A percentile compares a stretch with the other conserved stretches of the same genome.
Conservation (phyloP, 2,888 invertebrate genomes). For the Amphiduros pacificus region DNA sequence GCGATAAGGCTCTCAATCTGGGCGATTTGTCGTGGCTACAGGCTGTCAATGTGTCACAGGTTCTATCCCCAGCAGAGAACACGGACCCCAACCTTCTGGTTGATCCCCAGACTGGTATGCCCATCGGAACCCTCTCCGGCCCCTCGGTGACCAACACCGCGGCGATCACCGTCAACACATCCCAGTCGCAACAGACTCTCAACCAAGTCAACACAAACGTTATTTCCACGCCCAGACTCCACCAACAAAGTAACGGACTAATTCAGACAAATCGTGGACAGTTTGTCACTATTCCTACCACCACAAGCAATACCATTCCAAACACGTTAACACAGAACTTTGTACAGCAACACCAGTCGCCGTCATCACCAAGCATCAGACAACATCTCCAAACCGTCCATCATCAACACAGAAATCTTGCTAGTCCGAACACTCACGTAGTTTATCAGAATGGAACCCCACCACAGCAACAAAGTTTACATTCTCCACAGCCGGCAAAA, state of each 20-base stretch:
- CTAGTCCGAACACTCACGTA: too few species aligned
- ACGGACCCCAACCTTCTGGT: conserved; percentile 65
- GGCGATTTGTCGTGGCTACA: conserved; percentile 65
- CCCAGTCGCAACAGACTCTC: neutral
- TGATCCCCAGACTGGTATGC: conserved; percentile 89
- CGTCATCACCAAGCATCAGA: neutral
- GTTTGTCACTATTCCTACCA: conserved; percentile 1
- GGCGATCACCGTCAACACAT: neutral
- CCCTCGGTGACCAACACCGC: neutral
- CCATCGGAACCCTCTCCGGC: conserved; percentile 63
- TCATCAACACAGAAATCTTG: too few species aligned
- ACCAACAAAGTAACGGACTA: neutral
- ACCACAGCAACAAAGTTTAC: too few species aligned
- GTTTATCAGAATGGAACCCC: neutral
- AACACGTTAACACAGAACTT: neutral
- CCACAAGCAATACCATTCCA: neutral
- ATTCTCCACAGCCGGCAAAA: neutral
- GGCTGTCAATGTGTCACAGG: conserved; percentile 34
- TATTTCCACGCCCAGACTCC: neutral
- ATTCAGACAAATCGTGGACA: neutral
- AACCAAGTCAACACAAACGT: neutral
- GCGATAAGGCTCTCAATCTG: too few species aligned
- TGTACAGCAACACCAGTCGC: neutral
- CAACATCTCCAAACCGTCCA: too few species aligned
- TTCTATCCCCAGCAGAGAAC: conserved; percentile 17